A percentile compares a stretch with the other conserved stretches of the same genome.
phyloP scores from a whole-genome alignment of 2,797 vertebrate genomes.

The Nothura maculosa region DNA sequence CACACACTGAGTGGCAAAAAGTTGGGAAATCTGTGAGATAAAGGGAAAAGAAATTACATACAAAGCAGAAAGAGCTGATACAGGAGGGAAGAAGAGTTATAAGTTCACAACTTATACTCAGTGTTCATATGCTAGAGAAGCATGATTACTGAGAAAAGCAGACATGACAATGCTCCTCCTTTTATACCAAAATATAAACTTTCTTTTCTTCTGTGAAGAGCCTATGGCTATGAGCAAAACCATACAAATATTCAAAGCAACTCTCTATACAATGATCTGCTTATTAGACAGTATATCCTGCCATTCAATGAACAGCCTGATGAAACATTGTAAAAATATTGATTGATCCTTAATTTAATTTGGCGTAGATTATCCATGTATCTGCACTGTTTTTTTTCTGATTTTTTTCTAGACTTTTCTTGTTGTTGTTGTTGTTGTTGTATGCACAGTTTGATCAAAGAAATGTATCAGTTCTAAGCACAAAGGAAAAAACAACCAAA shows the following conservation, averaged over 20 bases:
- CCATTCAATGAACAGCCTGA: neutral
- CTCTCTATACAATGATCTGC: neutral
- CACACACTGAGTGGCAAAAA: neutral
- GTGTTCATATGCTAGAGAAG: neutral
- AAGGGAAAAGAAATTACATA: neutral
- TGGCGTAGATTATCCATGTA: neutral
- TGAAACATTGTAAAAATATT: neutral
- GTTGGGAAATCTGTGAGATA: neutral
- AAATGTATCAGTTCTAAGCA: neutral
- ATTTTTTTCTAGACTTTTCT: neutral
- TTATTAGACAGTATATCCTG: neutral
- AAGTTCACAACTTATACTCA: neutral
- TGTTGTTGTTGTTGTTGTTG: neutral
- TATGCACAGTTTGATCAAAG: neutral
- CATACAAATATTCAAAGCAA: neutral
- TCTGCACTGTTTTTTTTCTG: neutral
- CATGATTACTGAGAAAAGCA: neutral
- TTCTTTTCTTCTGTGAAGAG: neutral
- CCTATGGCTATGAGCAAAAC: neutral
- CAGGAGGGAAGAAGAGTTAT: neutral
- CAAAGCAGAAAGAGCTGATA: neutral
- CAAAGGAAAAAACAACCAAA: neutral
- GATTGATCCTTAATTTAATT: neutral
- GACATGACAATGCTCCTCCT: neutral
- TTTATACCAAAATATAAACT: neutral